These are phyloP conservation scores for Ophion costatus DNA, from an alignment of 2,888 invertebrate genomes.

Conservation along the genomic window DNA sequence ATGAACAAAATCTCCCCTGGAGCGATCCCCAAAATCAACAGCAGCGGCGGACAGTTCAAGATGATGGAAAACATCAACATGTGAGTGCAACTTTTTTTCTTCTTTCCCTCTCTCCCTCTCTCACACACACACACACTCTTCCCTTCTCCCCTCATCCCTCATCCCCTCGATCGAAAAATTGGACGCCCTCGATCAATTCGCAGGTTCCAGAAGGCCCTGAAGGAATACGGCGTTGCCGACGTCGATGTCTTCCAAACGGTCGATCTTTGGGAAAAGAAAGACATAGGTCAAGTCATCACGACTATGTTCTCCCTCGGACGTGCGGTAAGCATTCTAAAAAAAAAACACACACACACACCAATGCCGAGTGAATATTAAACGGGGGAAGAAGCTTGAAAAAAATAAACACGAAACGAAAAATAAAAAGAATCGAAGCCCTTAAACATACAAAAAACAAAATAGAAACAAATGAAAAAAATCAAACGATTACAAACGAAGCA, in stretches of 20 bases:
- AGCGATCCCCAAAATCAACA: slow-evolving; percentile 95
- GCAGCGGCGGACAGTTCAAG: slow-evolving; percentile 98
- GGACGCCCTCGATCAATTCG: slow-evolving; percentile 56
- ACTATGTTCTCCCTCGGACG: slow-evolving; percentile 94
- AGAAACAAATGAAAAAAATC: neutral
- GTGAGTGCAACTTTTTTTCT: slow-evolving; percentile 84
- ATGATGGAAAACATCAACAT: slow-evolving; percentile 99
- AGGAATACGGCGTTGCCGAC: slow-evolving; percentile 94
- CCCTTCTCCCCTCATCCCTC: neutral
- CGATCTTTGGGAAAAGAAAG: slow-evolving; percentile 97
- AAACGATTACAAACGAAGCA: neutral
- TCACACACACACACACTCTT: neutral
- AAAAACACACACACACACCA: slow-evolving; percentile 16
- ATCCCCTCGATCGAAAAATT: neutral
- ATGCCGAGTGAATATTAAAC: neutral
- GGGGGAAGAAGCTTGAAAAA: neutral
- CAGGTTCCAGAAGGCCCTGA: slow-evolving; percentile 94
- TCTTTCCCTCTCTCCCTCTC: neutral
- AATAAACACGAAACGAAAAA: neutral
- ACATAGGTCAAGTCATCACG: slow-evolving; percentile 93
- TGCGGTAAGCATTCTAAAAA: slow-evolving; percentile 86
- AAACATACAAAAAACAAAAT: neutral
- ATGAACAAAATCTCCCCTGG: slow-evolving; percentile 97
- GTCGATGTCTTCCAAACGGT: slow-evolving; percentile 98
- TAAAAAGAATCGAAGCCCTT: neutral